Percentiles rank a stretch among this genome's conserved stretches.
Conservation (phyloP, 2,113 vertebrate genomes). For the Macrotis lagotis region DNA sequence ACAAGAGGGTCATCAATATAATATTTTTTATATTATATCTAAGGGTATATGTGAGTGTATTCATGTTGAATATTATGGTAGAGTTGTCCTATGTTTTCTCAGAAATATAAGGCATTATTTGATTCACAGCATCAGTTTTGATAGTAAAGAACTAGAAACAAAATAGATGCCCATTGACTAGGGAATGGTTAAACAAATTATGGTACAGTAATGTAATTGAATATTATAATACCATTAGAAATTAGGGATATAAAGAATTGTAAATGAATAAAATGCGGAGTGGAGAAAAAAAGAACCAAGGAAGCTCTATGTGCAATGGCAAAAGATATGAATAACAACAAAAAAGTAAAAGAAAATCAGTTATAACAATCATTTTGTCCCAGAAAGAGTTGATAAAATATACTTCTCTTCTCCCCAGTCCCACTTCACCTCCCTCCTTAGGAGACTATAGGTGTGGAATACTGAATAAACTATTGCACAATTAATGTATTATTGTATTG, state of each 20-base stretch:
- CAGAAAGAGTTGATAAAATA: background rate
- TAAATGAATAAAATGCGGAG: background rate
- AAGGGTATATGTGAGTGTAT: background rate
- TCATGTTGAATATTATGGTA: background rate
- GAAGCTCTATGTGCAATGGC: background rate
- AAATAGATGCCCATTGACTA: background rate
- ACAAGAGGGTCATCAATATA: background rate
- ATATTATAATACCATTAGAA: background rate
- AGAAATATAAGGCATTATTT: background rate
- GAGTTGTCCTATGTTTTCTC: background rate
- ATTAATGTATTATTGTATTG: background rate
- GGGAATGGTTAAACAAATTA: background rate
- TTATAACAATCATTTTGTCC: background rate
- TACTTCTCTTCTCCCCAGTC: background rate
- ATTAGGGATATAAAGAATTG: background rate
- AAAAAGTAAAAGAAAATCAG: background rate
- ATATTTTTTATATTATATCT: background rate
- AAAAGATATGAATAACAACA: background rate
- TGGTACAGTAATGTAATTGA: background rate
- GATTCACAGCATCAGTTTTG: background rate
- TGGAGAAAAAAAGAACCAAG: background rate
- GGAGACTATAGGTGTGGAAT: background rate
- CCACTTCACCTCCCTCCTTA: background rate
- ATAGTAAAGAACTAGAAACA: background rate
- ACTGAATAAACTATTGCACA: background rate